Evolutionary conservation across 2,888 invertebrate genomes (phyloP), one percentile per base, ranked within the genome.

Genomic region (Piscicola geometra): DNA sequence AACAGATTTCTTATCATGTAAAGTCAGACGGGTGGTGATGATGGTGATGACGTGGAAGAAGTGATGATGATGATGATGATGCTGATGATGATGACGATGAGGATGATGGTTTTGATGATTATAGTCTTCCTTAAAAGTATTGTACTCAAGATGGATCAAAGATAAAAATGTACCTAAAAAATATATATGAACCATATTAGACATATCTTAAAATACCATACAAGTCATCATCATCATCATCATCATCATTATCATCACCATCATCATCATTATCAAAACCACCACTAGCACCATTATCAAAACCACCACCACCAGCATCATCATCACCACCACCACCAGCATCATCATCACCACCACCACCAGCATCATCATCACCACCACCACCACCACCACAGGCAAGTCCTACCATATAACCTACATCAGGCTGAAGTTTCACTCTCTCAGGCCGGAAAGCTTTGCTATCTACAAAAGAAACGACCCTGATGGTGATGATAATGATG

Each of bases 331-430:
- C 50, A n/a, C 1, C 67, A 33, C n/a, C 68, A 64, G 0, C 67
- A 67, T n/a, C 75, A 66, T 9, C 67, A 66, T 41, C 66, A 25
- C 0, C n/a, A 47, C 0, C n/a, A 25, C n/a, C 41, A 21, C 25
- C 56, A 72, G 0, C 1, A 72, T 72, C 15, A 28, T 52, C 30
- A 52, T 72, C 2, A 52, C 32, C 56, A 72, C 52, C 18, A n/a
- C 30, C 12, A 52, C 56, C 32, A 30, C 28, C 41, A 15, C n/a
- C 12, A 1, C 67, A 76, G 76, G 76, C 28, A 99, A 98, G 87
- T 90, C 95, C 0, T 98, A 93, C 86, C 97, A 99, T 83, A 94
- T 99, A 79, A 98, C 97, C 0, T 99, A 98, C 86, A 91, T 99
- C 33, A 89, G 94, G 75, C 88, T 99, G 76, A 90, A 93, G 83